Evolutionary conservation across 2,797 vertebrate genomes (phyloP).

Genomic region (Tangara arthus): DNA sequence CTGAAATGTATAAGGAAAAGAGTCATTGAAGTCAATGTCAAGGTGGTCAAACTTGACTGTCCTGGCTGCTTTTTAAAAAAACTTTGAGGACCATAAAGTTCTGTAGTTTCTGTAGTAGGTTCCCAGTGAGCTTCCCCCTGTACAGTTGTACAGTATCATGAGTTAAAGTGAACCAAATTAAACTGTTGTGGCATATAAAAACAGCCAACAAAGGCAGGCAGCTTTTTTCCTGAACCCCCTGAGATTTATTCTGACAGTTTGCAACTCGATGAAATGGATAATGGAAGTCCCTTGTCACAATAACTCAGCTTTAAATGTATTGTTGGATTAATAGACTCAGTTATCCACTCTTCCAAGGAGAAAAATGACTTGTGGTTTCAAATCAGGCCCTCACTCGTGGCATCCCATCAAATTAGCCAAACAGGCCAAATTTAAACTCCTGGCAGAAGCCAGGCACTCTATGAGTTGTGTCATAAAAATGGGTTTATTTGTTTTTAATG

Average conservation of each 20-base stretch:
- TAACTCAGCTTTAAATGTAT: slow-evolving; percentile 59
- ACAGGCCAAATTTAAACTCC: not conserved
- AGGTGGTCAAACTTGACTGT: not conserved
- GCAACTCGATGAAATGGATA: slow-evolving; percentile 61
- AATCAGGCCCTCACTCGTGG: not conserved
- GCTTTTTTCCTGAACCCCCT: slow-evolving; percentile 18
- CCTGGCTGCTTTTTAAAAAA: not conserved
- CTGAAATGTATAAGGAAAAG: not conserved
- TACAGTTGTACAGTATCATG: not conserved
- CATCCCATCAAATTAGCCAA: slow-evolving; percentile 14
- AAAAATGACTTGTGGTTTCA: slow-evolving; percentile 25
- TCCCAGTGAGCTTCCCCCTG: not conserved
- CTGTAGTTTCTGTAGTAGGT: not conserved
- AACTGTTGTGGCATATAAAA: slow-evolving; percentile 52
- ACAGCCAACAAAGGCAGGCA: slow-evolving; percentile 49
- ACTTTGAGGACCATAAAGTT: not conserved
- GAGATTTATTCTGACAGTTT: slow-evolving; percentile 70
- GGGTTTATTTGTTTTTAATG: not conserved
- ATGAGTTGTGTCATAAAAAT: not conserved
- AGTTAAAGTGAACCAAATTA: slow-evolving; percentile 35
- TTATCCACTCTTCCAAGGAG: slow-evolving; percentile 44
- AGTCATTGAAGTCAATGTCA: not conserved
- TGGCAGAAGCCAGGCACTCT: not conserved
- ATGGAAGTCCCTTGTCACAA: slow-evolving; percentile 66
- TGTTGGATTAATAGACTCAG: slow-evolving; percentile 64